Percentiles rank a stretch among this genome's conserved stretches.
These are phyloP conservation scores for Diorhabda sublineata DNA, from an alignment of 1,140 invertebrate genomes.

Conservation along the genomic window DNA sequence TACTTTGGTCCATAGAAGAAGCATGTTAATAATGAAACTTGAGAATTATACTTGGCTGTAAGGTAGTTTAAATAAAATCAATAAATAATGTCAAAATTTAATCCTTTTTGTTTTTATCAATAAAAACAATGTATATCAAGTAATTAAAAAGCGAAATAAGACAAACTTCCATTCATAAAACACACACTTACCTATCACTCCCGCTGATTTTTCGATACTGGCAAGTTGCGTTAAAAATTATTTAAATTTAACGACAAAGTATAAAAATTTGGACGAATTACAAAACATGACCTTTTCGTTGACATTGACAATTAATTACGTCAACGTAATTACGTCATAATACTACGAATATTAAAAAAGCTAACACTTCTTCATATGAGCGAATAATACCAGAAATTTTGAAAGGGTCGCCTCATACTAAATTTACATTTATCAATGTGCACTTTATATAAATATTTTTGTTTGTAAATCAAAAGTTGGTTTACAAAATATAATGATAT, in stretches of 20 bases:
- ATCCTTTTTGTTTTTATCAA: conserved; percentile 20
- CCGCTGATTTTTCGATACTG: not conserved
- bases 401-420: too few species aligned
- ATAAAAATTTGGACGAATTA: conserved; percentile 1
- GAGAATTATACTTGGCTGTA: conserved; percentile 14
- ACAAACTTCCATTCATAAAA: not conserved
- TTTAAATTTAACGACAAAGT: not conserved
- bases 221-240: conserved; percentile 2
- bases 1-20: conserved; percentile 42
- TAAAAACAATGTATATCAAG: conserved; percentile 3
- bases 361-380: too few species aligned
- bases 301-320: not conserved
- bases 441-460: too few species aligned
- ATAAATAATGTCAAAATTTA: conserved; percentile 18
- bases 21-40: conserved; percentile 23
- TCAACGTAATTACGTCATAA: not conserved
- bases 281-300: conserved; percentile 2
- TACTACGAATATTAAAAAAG: too few species aligned
- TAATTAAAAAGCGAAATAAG: not conserved
- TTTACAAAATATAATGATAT: too few species aligned
- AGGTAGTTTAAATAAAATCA: conserved; percentile 17
- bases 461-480: too few species aligned
- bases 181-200: not conserved
- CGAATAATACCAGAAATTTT: too few species aligned
- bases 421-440: too few species aligned